Percentiles rank a stretch among this genome's conserved stretches.
Conservation (phyloP, 2,797 vertebrate genomes). For the Sebastes itinus region DNA sequence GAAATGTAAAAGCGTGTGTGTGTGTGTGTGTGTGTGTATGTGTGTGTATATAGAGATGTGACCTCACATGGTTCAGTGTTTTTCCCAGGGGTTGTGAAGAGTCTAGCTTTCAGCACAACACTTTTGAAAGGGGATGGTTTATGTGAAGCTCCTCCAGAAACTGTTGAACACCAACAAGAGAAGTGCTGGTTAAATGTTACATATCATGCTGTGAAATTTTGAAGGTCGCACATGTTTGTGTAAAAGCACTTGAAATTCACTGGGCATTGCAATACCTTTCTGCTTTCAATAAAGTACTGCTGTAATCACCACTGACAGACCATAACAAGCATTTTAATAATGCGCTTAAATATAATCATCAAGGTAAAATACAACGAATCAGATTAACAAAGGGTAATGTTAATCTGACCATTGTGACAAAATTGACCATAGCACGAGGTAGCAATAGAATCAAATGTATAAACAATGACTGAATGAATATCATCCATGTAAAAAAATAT, state of each 20-base stretch:
- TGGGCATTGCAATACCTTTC: background rate
- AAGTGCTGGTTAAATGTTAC: background rate
- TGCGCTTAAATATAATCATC: background rate
- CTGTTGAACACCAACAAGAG: conserved; percentile 24
- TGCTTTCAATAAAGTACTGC: background rate
- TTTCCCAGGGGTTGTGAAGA: conserved; percentile 51
- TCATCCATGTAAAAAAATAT: background rate
- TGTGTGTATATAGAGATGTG: background rate
- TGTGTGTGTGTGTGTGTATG: background rate
- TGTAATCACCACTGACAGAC: background rate
- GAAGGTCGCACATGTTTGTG: background rate
- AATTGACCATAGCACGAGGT: background rate
- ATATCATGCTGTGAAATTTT: background rate
- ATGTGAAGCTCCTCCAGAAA: conserved; percentile 46
- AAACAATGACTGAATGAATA: background rate
- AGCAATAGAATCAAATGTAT: background rate
- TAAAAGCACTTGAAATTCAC: background rate
- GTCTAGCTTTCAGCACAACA: conserved; percentile 46
- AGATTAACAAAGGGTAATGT: background rate
- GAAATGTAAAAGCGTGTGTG: background rate
- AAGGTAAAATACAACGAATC: background rate
- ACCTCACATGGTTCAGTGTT: conserved; percentile 63
- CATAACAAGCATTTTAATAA: background rate
- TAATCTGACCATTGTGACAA: background rate
- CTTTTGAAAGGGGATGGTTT: conserved; percentile 63